Base-by-base conservation (phyloP, 2,113 vertebrate species). In the Indicator maculatus region DNA sequence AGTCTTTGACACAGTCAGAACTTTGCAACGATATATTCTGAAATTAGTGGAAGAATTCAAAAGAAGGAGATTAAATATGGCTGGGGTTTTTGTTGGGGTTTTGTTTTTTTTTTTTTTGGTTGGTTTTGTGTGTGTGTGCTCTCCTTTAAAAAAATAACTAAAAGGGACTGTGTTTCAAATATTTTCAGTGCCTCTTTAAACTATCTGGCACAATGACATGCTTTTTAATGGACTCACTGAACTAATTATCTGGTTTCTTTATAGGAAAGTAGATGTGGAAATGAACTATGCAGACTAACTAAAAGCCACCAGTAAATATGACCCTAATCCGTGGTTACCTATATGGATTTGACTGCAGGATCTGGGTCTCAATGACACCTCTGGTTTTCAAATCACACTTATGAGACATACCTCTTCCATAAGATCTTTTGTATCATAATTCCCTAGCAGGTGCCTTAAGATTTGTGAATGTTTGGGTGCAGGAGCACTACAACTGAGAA, bases 401-500 rank as follows among this genome's bases (percentile, higher is more conserved):
- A 66, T 41, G 95, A 73, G 61, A 81, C 61, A 81, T 76, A 89
- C 77, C 69, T 93, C 79, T 93, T 93, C 78, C 56, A 39, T 80
- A 73, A 96, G 26, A 63, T 96, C 93, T 72, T 92, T 89, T 78
- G 58, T 80, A 70, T 23, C 65, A 83, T 93, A 93, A 97, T 88
- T 52, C 86, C 59, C 86, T 95, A 58, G 83, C 73, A 86, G 71
- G 85, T 93, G 31, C 76, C 53, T 72, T 93, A 95, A 95, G 93
- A 97, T 96, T 95, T 97, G 94, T 93, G 96, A 94, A 83, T 39
- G n/a, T 96, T 94, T 97, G 82, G 90, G 73, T 94, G 81, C 38
- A 76, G 69, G n/a, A 96, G 41, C 60, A 76, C 65, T 85, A 72
- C 88, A 88, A 20, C 12, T 79, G 81, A 95, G 84, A 96, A 91